Base-by-base conservation (phyloP, 2,888 invertebrate genomes). In the Molanna angustata region DNA sequence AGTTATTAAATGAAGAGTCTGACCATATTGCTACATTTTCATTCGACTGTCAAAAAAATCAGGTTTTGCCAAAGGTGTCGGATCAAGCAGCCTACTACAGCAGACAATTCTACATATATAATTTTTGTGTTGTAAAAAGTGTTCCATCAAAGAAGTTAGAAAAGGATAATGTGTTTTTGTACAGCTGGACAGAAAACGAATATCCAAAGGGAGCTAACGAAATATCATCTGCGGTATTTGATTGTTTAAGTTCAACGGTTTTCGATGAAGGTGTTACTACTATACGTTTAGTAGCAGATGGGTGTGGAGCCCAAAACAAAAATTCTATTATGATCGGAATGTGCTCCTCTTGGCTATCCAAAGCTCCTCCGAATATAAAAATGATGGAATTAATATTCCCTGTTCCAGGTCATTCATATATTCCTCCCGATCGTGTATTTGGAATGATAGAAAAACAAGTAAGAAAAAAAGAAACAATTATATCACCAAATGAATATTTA, bases 41-140 rank as follows among this genome's bases (percentile, higher is more conserved):
- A 4, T 35, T 35, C 13, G 35, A 35, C 35, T 35, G 35, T 35
- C 35, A 35, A 13, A 35, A 35, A 35, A 35, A 35, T n/a, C 14
- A 13, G 14, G 14, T 35, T 9, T 35, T 35, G 13, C 35, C 35
- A 35, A 35, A 35, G 35, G 35, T 35, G 35, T 14, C 35, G 14
- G 35, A 35, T n/a, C 35, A 35, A 14, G 14, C 13, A 13, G 35
- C 35, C 35, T 35, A 35, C 35, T 35, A 13, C 13, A 35, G 35
- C 14, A 11, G 35, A 4, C 35, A 35, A n/a, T 14, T 35, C 35
- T 35, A 35, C 14, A 14, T 35, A 11, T 35, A 35, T 14, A 35
- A 35, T 14, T 35, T 35, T 4, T 13, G 13, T 13, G 14, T 35
- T 13, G 9, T 11, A 13, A 4, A 35, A 35, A 14, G 35, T 13